Evolutionary conservation across 2,113 vertebrate species (phyloP), one percentile per base, ranked within the genome.

Genomic region (Amphiprion ocellaris): DNA sequence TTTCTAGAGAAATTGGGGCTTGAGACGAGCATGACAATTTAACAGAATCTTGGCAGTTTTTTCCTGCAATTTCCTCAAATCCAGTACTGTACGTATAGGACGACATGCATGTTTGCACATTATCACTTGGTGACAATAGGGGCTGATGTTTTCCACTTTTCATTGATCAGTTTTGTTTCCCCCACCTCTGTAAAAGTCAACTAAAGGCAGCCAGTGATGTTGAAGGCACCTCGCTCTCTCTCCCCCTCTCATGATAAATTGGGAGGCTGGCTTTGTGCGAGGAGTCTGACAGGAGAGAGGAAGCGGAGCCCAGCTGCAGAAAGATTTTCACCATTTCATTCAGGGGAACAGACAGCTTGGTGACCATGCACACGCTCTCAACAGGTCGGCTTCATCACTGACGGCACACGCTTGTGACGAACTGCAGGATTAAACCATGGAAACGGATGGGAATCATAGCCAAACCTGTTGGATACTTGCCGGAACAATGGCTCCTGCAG

Each of bases 211-310:
- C 90, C 87, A 86, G 65, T 91, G 54, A 80, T 16, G 4, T 72
- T 28, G 10, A 74, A 21, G 47, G 61, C 50, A 44, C 59, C 28
- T 47, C 60, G 17, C 21, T 1, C 19, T 11, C 73, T 6, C 66
- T 6, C 52, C 14, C 46, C 23, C 71, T 17, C 70, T 15, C 46
- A 5, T 83, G 46, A 86, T 85, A 88, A 82, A 92, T 85, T 75
- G 76, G 83, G 77, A 88, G 89, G 83, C 76, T 87, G 92, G 83
- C 77, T 91, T 74, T 90, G 61, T 75, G 69, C 28, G 11, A 21
- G 39, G 60, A 75, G 52, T 61, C 78, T 58, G 66, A 69, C 76
- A 64, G 76, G 75, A 78, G 68, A 54, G 49, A 23, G 67, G 67
- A 71, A 46, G 79, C 21, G 0, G 56, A 83, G 65, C 77, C 10